Evolutionary conservation across 2,888 invertebrate genomes (phyloP), one percentile per base, ranked within the genome.

Genomic region (Camptogramma bilineatum): DNA sequence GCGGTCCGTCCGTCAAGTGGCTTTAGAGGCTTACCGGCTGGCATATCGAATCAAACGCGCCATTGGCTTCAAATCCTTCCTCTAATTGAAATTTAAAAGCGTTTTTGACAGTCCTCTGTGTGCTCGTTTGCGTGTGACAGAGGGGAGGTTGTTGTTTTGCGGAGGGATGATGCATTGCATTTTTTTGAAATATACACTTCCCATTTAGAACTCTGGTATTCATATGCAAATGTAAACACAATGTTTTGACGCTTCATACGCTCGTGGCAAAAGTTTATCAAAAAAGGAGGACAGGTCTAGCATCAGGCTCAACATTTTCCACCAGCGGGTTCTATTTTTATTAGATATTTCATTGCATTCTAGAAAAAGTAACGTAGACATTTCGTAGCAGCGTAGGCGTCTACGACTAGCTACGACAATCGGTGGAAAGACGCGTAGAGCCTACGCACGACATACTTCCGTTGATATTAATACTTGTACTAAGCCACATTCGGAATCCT

Each of bases 21-120:
- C 83, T 84, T 21, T 84, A 84, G 75, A 73, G 80, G 81, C 78
- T 83, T 79, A 77, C 75, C 73, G 75, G 76, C 70, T 78, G 77
- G 77, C 77, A 76, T 73, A 73, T 76, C 75, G 79, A 80, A 82
- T 86, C 82, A 84, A 81, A 77, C 84, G 86, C 82, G 73, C 83
- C 83, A 84, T 84, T 83, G 84, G 73, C 72, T 73, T 59, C 73
- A 72, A 81, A 84, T 78, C 82, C 83, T 75, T 74, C 74, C 80
- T 79, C 83, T 84, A 84, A 85, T 85, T 85, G 84, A 84, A 83
- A 82, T 85, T 84, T 84, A 82, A 82, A 84, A 84, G 80, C 80
- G 73, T 82, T 85, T 85, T 83, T 82, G 84, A 84, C 85, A 83
- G 80, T 74, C 75, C 76, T 73, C 76, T 78, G 68, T 74, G 71